A percentile compares a stretch with the other conserved stretches of the same genome.
Evolutionary conservation across 2,888 invertebrate genomes (phyloP).

Genomic region (Eristalis intricaria): DNA sequence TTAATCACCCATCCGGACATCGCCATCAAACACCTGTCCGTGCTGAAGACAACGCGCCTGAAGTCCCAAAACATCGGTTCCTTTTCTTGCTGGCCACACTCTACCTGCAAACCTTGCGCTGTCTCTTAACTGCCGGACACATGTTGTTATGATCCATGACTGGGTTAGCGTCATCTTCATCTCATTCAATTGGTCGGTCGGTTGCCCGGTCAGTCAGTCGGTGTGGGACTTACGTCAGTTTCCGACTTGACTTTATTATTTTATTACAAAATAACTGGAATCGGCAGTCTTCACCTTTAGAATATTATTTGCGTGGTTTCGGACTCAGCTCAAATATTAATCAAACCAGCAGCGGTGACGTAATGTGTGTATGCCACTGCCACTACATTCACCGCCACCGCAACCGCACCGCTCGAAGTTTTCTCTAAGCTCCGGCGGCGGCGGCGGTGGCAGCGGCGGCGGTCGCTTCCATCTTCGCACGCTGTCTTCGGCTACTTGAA

Average conservation of each 20-base stretch:
- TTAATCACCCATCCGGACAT: too few relatives aligned
- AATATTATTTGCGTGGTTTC: slow-evolving; percentile 57
- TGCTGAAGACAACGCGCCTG: neutral
- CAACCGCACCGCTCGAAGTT: neutral
- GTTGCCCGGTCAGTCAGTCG: slow-evolving; percentile 15
- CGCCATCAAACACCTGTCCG: neutral
- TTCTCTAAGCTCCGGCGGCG: too few relatives aligned
- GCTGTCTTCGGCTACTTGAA: slow-evolving; percentile 35
- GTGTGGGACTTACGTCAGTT: slow-evolving; percentile 63
- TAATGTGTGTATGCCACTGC: slow-evolving; percentile 47
- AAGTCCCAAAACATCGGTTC: neutral
- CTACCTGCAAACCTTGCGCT: neutral
- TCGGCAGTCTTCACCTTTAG: slow-evolving; percentile 56
- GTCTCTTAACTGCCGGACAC: slow-evolving; percentile 22
- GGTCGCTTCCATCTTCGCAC: neutral
- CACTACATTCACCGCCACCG: neutral
- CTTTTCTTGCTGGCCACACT: slow-evolving; percentile 38
- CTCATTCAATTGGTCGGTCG: slow-evolving; percentile 38
- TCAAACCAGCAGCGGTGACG: slow-evolving; percentile 60
- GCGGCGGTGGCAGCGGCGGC: too few relatives aligned
- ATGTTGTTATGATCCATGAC: slow-evolving; percentile 28
- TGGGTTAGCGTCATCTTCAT: slow-evolving; percentile 46
- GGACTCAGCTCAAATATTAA: slow-evolving; percentile 58
- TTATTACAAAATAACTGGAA: slow-evolving; percentile 37
- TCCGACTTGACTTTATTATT: slow-evolving; percentile 22